Evolutionary conservation across 2,888 invertebrate genomes (phyloP).

Genomic region (Macrosiphum euphorbiae): DNA sequence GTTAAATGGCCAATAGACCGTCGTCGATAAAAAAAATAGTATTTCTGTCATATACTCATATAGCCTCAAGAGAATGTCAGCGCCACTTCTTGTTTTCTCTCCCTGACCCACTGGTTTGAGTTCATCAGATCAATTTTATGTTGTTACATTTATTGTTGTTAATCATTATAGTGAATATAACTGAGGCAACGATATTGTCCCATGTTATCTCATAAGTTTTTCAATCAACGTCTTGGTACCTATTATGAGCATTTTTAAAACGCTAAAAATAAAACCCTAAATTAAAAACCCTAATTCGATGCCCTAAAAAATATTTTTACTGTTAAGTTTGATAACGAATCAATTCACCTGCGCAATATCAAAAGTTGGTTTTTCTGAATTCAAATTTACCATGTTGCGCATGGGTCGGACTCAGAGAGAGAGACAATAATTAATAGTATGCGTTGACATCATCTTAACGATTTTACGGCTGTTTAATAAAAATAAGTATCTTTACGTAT

Average conservation of each 20-base stretch:
- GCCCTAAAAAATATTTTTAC: neutral
- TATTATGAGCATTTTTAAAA: too few species aligned
- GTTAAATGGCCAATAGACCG: neutral
- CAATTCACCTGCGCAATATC: neutral
- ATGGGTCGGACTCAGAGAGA: neutral
- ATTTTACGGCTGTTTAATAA: neutral
- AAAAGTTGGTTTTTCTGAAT: neutral
- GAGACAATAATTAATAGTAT: neutral
- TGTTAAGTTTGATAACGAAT: neutral
- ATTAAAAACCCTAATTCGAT: too few species aligned
- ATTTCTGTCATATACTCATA: neutral
- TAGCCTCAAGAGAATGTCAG: neutral
- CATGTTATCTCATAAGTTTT: too few species aligned
- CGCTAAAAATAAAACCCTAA: neutral
- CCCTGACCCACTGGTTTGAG: too few species aligned
- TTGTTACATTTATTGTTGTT: too few species aligned
- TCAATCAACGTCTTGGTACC: too few species aligned
- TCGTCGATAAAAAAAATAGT: neutral
- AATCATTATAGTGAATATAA: too few species aligned
- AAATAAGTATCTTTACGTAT: neutral
- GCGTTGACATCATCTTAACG: neutral
- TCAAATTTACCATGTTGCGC: neutral
- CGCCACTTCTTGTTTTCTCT: neutral
- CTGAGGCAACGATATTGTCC: too few species aligned
- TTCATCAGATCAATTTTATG: too few species aligned